phyloP scores from a whole-genome alignment of 2,888 invertebrate genomes.

The Drosophila tripunctata region DNA sequence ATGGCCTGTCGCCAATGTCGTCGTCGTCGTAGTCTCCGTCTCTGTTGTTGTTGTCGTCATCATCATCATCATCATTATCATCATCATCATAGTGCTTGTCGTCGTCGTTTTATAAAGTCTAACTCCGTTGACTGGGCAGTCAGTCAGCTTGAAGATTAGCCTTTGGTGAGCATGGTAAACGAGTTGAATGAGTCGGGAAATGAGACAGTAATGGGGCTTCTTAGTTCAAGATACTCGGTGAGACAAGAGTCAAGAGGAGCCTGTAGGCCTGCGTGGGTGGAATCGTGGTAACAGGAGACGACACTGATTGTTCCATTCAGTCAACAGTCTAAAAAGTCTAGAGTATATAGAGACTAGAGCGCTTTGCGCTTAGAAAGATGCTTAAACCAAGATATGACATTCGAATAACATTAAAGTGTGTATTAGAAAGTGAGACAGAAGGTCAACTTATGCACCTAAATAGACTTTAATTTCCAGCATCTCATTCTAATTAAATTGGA shows the following conservation, averaged over 20 bases:
- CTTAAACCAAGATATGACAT: conserved; percentile 18
- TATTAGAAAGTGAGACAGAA: conserved; percentile 43
- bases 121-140: conserved; percentile 34
- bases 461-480: too few species aligned
- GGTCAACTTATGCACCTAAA: conserved; percentile 18
- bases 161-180: conserved; percentile 68
- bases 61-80: not conserved
- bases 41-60: conserved; percentile 6
- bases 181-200: conserved; percentile 81
- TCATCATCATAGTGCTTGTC: too few species aligned
- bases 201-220: conserved; percentile 83
- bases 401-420: conserved; percentile 20
- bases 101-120: not conserved
- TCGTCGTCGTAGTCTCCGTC: conserved; percentile 30
- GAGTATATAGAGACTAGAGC: not conserved
- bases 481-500: too few species aligned
- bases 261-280: conserved; percentile 54
- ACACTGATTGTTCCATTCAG: conserved; percentile 51
- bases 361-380: conserved; percentile 27
- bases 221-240: conserved; percentile 77
- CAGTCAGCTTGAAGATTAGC: conserved; percentile 65
- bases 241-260: too few species aligned
- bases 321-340: not conserved
- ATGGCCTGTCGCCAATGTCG: conserved; percentile 77
- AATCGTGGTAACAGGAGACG: conserved; percentile 67